phyloP scores from a whole-genome alignment of 2,113 vertebrate genomes.

The Vireo altiloquus region DNA sequence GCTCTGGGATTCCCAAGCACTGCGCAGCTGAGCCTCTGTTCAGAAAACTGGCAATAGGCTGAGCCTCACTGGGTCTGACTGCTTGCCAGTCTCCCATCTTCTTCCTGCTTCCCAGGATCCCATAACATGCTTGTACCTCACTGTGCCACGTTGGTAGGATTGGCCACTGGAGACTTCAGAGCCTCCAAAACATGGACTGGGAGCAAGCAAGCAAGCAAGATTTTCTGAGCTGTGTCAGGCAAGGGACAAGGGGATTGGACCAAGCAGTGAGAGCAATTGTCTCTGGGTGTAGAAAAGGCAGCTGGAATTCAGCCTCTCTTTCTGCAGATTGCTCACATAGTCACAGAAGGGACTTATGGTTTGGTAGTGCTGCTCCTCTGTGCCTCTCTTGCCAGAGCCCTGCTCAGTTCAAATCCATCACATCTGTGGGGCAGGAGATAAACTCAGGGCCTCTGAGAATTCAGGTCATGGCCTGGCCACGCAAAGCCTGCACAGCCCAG shows the following conservation, averaged over 20 bases:
- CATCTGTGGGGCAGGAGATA: background rate
- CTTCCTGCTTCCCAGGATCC: background rate
- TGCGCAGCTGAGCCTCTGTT: background rate
- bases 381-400: background rate
- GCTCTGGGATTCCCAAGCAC: background rate
- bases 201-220: background rate
- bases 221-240: background rate
- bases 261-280: background rate
- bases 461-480: background rate
- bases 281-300: background rate
- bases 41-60: background rate
- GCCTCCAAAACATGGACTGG: background rate
- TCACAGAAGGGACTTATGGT: background rate
- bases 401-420: background rate
- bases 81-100: background rate
- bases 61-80: background rate
- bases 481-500: background rate
- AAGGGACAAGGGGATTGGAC: background rate
- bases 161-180: background rate
- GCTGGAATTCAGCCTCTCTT: background rate
- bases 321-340: background rate
- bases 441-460: background rate
- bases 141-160: background rate
- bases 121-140: accelerated
- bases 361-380: background rate